Evolutionary conservation across 2,888 invertebrate species (phyloP), one percentile per base, ranked within the genome.

Genomic region (Frankliniella intonsa): DNA sequence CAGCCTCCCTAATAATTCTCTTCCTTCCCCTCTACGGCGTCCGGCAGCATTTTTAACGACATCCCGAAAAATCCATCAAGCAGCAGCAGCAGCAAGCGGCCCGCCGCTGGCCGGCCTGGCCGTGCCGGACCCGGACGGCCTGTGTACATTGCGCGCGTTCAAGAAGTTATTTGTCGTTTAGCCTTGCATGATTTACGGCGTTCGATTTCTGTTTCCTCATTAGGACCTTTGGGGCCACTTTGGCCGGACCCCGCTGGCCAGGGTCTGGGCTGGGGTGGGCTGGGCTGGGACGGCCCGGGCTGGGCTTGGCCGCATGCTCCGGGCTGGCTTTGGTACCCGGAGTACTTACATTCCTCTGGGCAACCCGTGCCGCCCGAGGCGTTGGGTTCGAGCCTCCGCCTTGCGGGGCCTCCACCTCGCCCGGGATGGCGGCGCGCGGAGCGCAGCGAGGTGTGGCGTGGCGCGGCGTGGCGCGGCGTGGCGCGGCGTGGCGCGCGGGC

Each of bases 301-400:
- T 22, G 69, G 14, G 7, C 3, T 3, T 19, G 55, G 55, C 10
- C 55, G 51, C 51, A 9, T 9, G 51, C 10, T 51, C 62, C 3
- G 38, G 38, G 38, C 62, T 14, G 7, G 14, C 19, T 62, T 62
- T 14, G 62, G 62, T 7, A n/a, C 62, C 62, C 62, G 22, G 25
- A 76, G 69, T 76, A 76, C 69, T 76, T 76, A 76, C 69, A 76
- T 76, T 76, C 69, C 69, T 76, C 25, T 9, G 69, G 69, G 69
- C 69, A 76, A 76, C 69, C 69, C 69, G 69, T 76, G 69, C 69
- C 12, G 69, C 69, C 69, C 22, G 69, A 76, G 69, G 69, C 69
- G 69, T 76, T 76, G 12, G 69, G 69, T 76, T 76, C 69, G 69
- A 76, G 69, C 69, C 69, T 76, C 69, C 69, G 65, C 65, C n/a